phyloP scores from a whole-genome alignment of 1,140 invertebrate species.

The Venustaconcha ellipsiformis region DNA sequence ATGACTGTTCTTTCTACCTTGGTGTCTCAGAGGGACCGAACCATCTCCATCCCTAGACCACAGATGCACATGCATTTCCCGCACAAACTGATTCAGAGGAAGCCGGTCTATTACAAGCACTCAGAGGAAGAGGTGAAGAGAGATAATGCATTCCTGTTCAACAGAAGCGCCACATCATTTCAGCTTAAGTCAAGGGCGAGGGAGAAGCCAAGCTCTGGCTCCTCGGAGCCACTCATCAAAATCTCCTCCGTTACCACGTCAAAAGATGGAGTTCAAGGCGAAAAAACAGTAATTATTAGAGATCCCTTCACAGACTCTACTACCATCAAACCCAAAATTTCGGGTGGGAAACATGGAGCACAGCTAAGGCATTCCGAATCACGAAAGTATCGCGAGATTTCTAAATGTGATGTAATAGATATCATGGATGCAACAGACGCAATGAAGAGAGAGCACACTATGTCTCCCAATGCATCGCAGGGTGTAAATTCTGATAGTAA shows the following conservation, averaged over 20 bases:
- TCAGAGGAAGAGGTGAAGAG: slow-evolving; percentile 22
- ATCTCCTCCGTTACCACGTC: background rate
- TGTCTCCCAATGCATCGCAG: background rate
- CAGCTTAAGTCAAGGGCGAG: slow-evolving; percentile 5
- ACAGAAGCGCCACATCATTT: background rate
- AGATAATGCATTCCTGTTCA: background rate
- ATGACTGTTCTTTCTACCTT: slow-evolving; percentile 8
- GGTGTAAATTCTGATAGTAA: background rate
- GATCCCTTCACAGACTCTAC: background rate
- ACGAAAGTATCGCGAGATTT: slow-evolving; percentile 3
- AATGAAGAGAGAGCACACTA: background rate
- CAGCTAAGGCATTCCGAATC: slow-evolving; percentile 1
- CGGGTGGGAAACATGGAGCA: slow-evolving; percentile 1
- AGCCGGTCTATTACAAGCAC: slow-evolving; percentile 33
- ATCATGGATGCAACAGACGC: slow-evolving; percentile 3
- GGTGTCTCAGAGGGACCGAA: slow-evolving; percentile 15
- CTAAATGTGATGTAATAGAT: slow-evolving; percentile 26
- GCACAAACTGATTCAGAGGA: slow-evolving; percentile 18
- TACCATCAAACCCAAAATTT: background rate
- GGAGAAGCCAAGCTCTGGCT: background rate
- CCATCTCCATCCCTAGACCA: slow-evolving; percentile 16
- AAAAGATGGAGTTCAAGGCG: background rate
- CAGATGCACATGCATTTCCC: slow-evolving; percentile 17
- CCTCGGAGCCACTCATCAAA: background rate
- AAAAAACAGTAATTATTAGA: background rate